Evolutionary conservation across 35 echinoderm and acorn worm genomes (phyloP), one percentile per base, ranked within the genome.

Genomic region (Lytechinus pictus): DNA sequence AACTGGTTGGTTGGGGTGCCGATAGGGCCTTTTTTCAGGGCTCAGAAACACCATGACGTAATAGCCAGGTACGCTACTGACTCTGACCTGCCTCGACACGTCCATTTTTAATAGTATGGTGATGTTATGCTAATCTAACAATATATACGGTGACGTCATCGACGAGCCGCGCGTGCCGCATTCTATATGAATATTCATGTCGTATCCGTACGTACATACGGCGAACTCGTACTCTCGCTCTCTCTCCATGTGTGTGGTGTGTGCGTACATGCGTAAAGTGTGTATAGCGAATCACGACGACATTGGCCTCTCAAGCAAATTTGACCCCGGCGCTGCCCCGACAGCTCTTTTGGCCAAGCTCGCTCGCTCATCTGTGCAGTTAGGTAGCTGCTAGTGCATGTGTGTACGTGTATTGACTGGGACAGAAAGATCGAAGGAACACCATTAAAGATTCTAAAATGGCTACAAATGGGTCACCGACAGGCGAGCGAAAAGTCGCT

Each of bases 41-140:
- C 61, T 89, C 86, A 33, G 92, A 93, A 53, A 87, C 93, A 56
- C 96, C 96, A 96, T 96, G 92, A 94, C 92, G 93, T 94, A 94
- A 94, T 96, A 93, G 92, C 96, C 96, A 96, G 96, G 94, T 94
- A 61, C 56, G 96, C 96, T 86, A 53, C 54, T 87, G 94, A 55
- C 89, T 87, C 94, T 94, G 92, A 94, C 96, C 94, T 96, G 96
- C 96, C 96, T 92, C 87, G 92, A 96, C 96, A 96, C 88, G 96
- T 96, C 94, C 94, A 96, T 96, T 87, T 96, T 96, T 94, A 89
- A 96, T 96, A 96, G 94, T 89, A 88, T 95, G 96, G 94, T 94
- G 87, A 96, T 95, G 53, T 58, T 54, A 95, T 95, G 94, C 44
- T 95, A 95, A 95, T 86, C 52, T 96, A 94, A 88, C 92, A 87